Base-by-base conservation (phyloP, 2,113 vertebrate species). In the Mungos mungo region DNA sequence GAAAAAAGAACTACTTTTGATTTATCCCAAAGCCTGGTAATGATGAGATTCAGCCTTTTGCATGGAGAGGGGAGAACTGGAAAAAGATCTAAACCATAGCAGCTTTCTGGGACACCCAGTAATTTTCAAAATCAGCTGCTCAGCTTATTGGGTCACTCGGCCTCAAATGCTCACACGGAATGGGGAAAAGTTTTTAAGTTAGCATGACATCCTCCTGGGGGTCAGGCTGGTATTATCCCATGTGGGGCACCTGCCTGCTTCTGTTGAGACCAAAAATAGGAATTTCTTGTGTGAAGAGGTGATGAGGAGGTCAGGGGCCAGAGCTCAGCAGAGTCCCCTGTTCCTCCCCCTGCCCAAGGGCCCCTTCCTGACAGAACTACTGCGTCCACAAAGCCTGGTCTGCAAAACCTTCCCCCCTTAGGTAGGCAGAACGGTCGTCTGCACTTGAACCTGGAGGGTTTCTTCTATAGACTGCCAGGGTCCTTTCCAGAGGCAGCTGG, bases 271-370 rank as follows among this genome's bases (percentile, higher is more conserved):
- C 74, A 68, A 69, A 68, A 45, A 84, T 77, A 63, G 76, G 23
- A 89, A 88, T 57, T 93, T 27, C 54, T 52, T 8, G 52, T 1
- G 31, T 7, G 23, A 21, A 57, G 50, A 69, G 25, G 23, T 60
- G 9, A 63, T 74, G n/a, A 93, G 14, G 27, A 21, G 47, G 41
- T 82, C 3, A 1, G 38, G 84, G 79, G 29, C 45, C 2, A 13
- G 18, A n/a, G 80, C 2, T 50, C 71, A 66, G 50, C n/a, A n/a
- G 35, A 71, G 60, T 60, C 52, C 50, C 66, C 7, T 2, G 33
- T 18, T 27, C 5, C 63, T n/a, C 25, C 16, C 80, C 52, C 23
- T 11, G 18, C 2, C 2, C 11, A 25, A 0, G 0, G 7, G 25
- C 35, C 29, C 33, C 72, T 93, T 96, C 31, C 71, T 0, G 0